These are phyloP conservation scores for Drosophila prostipennis DNA, from an alignment of 2,888 invertebrate genomes.

Conservation along the genomic window DNA sequence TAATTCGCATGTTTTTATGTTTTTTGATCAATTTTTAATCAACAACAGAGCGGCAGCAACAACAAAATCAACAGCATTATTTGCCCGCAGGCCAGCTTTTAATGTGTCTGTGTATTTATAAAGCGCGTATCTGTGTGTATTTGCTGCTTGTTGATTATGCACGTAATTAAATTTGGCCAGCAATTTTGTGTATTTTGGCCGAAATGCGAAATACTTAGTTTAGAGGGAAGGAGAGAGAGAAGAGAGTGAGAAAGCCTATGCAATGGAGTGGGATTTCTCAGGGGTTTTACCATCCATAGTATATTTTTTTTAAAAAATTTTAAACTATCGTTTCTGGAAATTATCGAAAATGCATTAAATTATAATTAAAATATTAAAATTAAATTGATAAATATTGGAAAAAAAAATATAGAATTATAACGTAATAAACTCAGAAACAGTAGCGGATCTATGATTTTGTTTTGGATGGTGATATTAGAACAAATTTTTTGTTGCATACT, in stretches of 20 bases:
- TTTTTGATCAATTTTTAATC: constrained; percentile 77
- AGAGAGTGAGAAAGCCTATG: too few species aligned
- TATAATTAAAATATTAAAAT: too few species aligned
- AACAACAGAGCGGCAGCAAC: constrained; percentile 42
- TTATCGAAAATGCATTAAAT: too few species aligned
- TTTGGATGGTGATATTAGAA: too few species aligned
- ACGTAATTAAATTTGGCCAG: constrained; percentile 68
- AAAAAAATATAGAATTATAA: too few species aligned
- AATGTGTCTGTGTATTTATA: constrained; percentile 7
- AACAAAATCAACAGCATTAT: constrained; percentile 13
- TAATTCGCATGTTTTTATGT: constrained; percentile 72
- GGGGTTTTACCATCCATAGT: too few species aligned
- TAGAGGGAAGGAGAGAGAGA: neutral
- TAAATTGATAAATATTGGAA: too few species aligned
- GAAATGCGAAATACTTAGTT: constrained; percentile 31
- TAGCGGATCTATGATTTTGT: too few species aligned
- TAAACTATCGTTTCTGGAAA: neutral
- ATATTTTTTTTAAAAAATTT: too few species aligned
- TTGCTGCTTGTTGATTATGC: constrained; percentile 54
- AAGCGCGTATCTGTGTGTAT: neutral
- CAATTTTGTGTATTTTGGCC: constrained; percentile 51
- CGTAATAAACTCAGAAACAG: too few species aligned
- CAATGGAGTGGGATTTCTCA: neutral
- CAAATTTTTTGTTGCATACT: too few species aligned
- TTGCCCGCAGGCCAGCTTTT: constrained; percentile 24